These are phyloP conservation scores for Phyllotreta striolata DNA, from an alignment of 2,888 invertebrate genomes.

Conservation along the genomic window DNA sequence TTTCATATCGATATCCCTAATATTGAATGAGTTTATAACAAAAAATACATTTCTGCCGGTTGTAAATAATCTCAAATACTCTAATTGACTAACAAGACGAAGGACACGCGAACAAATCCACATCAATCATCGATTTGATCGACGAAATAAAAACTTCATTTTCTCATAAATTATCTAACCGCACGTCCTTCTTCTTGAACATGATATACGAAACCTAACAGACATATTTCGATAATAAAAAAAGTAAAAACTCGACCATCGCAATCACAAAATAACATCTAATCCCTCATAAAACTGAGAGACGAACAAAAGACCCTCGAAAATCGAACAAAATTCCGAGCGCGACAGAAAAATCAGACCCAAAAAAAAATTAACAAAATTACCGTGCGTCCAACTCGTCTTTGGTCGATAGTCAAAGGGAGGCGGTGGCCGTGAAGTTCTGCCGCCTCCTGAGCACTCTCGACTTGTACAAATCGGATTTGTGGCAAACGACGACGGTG, in stretches of 20 bases:
- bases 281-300: conserved; percentile 28
- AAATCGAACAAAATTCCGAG: too few species aligned
- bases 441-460: conserved; percentile 66
- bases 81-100: too few species aligned
- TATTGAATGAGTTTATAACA: too few species aligned
- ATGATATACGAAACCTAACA: not conserved
- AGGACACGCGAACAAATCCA: too few species aligned
- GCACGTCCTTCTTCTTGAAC: not conserved
- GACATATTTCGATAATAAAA: conserved; percentile 14
- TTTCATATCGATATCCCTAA: too few species aligned
- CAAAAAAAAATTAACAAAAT: conserved; percentile 32
- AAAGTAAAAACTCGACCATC: not conserved
- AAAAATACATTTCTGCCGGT: too few species aligned
- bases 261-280: conserved; percentile 12
- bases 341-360: conserved; percentile 9
- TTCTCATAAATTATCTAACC: too few species aligned
- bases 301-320: not conserved
- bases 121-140: too few species aligned
- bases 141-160: too few species aligned
- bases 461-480: conserved; percentile 67
- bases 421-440: conserved; percentile 70
- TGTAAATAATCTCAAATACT: too few species aligned
- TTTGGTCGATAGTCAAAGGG: conserved; percentile 69
- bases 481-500: conserved; percentile 69
- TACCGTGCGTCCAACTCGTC: conserved; percentile 51